These are phyloP conservation scores for Montipora sp. DNA, from an alignment of 64 coral and sea anemone species.

Conservation along the genomic window DNA sequence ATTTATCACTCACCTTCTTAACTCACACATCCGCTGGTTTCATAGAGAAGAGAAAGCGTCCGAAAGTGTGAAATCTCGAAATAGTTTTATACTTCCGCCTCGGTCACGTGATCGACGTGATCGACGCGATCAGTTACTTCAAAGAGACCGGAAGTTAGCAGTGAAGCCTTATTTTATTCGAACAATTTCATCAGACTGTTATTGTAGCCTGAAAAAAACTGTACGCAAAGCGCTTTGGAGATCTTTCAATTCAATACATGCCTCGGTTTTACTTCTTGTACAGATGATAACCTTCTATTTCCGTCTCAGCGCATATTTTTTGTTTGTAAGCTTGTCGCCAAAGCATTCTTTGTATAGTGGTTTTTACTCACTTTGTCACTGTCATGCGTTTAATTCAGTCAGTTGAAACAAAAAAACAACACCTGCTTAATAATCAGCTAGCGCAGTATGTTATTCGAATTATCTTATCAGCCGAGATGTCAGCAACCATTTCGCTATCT, in stretches of 20 bases:
- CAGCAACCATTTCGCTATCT: too few species aligned
- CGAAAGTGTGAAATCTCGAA: background rate
- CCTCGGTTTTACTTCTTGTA: background rate
- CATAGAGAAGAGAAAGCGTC: constrained; percentile 26
- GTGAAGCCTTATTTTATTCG: too few species aligned
- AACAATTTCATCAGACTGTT: background rate
- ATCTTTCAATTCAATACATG: background rate
- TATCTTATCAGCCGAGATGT: too few species aligned
- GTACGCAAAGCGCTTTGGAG: background rate
- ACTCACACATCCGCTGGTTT: background rate
- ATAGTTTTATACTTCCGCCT: background rate
- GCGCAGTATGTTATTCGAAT: too few species aligned
- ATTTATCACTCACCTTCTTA: background rate
- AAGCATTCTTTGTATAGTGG: background rate
- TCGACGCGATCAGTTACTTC: background rate
- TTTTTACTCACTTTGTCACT: background rate
- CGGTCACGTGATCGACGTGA: constrained; percentile 28
- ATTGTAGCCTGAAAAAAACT: background rate
- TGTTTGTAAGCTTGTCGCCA: background rate
- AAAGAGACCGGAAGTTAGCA: background rate
- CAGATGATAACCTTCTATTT: background rate
- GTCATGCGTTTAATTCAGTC: background rate
- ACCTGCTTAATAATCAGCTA: too few species aligned
- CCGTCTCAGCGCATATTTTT: background rate
- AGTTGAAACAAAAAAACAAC: too few species aligned